Evolutionary conservation across 2,888 invertebrate genomes (phyloP).

Genomic region (Pomacea canaliculata): DNA sequence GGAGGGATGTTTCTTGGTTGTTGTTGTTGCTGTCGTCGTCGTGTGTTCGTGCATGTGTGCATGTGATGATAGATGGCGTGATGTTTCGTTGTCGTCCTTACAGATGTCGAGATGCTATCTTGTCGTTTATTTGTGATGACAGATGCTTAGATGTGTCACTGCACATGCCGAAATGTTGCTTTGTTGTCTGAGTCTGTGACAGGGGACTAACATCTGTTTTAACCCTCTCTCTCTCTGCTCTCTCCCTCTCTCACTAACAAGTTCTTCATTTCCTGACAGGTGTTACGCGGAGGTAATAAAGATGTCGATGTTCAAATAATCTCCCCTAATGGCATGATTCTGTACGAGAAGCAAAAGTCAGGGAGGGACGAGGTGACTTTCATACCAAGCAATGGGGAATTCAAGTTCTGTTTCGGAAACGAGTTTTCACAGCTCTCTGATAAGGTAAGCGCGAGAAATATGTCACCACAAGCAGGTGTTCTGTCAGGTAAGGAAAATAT

Average conservation of each 20-base stretch:
- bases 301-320: slow-evolving; percentile 61
- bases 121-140: not conserved
- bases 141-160: not conserved
- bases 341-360: slow-evolving; percentile 53
- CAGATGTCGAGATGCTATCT: not conserved
- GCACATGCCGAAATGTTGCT: too few relatives aligned
- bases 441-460: slow-evolving; percentile 40
- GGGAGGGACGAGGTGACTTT: slow-evolving; percentile 50
- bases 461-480: too few relatives aligned
- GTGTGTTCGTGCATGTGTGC: not conserved
- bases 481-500: not conserved
- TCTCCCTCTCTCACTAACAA: too few relatives aligned
- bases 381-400: slow-evolving; percentile 62
- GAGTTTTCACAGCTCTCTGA: slow-evolving; percentile 63
- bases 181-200: too few relatives aligned
- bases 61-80: not conserved
- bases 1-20: not conserved
- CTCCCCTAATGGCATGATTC: slow-evolving; percentile 60
- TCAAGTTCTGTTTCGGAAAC: slow-evolving; percentile 48
- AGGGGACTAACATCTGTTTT: too few relatives aligned
- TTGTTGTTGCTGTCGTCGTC: not conserved
- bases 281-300: slow-evolving; percentile 61
- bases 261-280: not conserved
- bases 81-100: not conserved
- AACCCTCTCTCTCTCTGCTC: too few relatives aligned